phyloP scores from a whole-genome alignment of 2,888 invertebrate species.

The Hoplodrina blanda region DNA sequence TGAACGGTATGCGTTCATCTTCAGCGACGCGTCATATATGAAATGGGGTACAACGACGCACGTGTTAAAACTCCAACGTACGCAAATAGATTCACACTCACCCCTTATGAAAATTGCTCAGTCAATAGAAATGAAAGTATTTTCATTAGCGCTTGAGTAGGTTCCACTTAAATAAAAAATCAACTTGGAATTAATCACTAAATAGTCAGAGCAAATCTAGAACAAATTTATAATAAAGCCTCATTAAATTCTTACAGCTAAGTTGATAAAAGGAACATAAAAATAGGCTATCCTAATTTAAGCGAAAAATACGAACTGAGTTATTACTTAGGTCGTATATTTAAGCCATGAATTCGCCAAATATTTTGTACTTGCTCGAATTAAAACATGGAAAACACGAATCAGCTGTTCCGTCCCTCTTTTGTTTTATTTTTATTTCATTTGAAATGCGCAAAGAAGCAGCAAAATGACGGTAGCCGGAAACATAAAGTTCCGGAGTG shows the following conservation, averaged over 20 bases:
- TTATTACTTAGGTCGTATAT: slow-evolving; percentile 40
- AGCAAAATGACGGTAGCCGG: slow-evolving; percentile 34
- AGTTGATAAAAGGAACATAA: slow-evolving; percentile 11
- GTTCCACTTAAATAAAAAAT: slow-evolving; percentile 1
- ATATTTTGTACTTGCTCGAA: slow-evolving; percentile 50
- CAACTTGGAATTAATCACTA: not conserved
- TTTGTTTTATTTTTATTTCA: slow-evolving; percentile 41
- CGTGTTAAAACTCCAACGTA: slow-evolving; percentile 10
- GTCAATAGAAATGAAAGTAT: slow-evolving; percentile 1
- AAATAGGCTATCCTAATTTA: slow-evolving; percentile 31
- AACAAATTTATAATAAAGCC: slow-evolving; percentile 10
- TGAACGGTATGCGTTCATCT: slow-evolving; percentile 19
- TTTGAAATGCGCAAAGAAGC: slow-evolving; percentile 34
- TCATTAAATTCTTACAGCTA: slow-evolving; percentile 18
- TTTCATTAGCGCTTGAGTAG: slow-evolving; percentile 10
- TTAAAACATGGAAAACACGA: slow-evolving; percentile 49
- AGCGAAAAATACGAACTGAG: slow-evolving; percentile 32
- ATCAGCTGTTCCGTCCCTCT: slow-evolving; percentile 44
- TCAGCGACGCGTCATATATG: slow-evolving; percentile 21
- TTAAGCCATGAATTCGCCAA: slow-evolving; percentile 45
- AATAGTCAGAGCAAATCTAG: not conserved
- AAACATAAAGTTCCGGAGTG: slow-evolving; percentile 41
- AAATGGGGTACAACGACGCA: slow-evolving; percentile 10
- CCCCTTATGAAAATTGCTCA: slow-evolving; percentile 4
- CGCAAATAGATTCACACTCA: slow-evolving; percentile 16